Conservation (phyloP, 2,888 invertebrate genomes). For the Dolomedes plantarius region DNA sequence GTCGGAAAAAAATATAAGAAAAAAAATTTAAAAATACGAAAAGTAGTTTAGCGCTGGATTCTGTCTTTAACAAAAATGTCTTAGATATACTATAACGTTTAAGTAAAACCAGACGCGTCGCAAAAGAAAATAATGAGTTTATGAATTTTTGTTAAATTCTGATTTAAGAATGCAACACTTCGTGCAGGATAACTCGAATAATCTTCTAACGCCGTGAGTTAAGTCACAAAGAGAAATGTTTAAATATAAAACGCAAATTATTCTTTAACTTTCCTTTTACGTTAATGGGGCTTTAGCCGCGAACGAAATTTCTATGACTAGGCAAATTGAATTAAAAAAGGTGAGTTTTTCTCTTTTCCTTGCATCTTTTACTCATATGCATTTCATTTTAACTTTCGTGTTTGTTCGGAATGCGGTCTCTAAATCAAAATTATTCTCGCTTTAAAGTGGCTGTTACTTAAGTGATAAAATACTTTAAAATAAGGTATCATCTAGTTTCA, state of each 20-base stretch:
- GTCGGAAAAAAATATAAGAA: not conserved
- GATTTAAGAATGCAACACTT: constrained; percentile 34
- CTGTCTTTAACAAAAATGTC: constrained; percentile 24
- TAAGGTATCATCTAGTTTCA: too few relatives aligned
- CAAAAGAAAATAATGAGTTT: constrained; percentile 46
- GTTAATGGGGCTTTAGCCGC: constrained; percentile 4
- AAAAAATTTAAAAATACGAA: not conserved
- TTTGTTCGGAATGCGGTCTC: too few relatives aligned
- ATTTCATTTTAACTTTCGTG: too few relatives aligned
- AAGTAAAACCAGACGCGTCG: constrained; percentile 24
- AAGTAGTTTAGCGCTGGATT: not conserved
- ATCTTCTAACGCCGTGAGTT: too few relatives aligned
- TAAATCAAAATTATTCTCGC: too few relatives aligned
- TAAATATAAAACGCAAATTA: constrained; percentile 43
- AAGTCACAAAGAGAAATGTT: constrained; percentile 23
- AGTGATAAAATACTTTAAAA: too few relatives aligned
- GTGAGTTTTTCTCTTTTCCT: too few relatives aligned
- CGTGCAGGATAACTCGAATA: not conserved
- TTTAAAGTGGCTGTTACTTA: too few relatives aligned
- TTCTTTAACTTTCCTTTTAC: constrained; percentile 39
- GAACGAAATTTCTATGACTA: not conserved
- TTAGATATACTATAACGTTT: constrained; percentile 21
- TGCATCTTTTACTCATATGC: too few relatives aligned
- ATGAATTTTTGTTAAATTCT: constrained; percentile 46
- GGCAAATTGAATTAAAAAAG: too few relatives aligned